A percentile compares a stretch with the other conserved stretches of the same genome.
Evolutionary conservation across 2,888 invertebrate species (phyloP).

Genomic region (Volucella zonaria): DNA sequence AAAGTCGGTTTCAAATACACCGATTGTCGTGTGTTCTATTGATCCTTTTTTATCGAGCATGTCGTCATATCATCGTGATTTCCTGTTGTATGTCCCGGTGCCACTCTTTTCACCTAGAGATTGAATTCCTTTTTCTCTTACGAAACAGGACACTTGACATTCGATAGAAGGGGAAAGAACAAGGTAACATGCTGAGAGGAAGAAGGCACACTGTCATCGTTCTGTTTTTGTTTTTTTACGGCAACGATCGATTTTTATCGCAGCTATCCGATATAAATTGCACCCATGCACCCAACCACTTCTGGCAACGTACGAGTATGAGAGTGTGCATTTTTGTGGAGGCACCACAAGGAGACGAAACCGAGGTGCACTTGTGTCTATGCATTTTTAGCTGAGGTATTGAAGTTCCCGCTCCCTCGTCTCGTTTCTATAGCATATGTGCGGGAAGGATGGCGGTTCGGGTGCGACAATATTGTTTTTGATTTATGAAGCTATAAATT

Average conservation of each 20-base stretch:
- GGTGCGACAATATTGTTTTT: constrained; percentile 80
- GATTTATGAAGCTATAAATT: constrained; percentile 81
- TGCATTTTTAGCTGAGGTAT: constrained; percentile 32
- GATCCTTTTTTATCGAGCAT: constrained; percentile 71
- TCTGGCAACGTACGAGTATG: neutral
- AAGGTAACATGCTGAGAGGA: constrained; percentile 15
- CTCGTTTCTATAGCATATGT: constrained; percentile 9
- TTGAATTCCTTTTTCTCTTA: constrained; percentile 60
- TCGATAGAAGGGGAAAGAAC: neutral
- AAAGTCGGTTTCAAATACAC: constrained; percentile 34
- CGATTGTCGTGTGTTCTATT: constrained; percentile 52
- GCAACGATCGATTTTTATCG: constrained; percentile 71
- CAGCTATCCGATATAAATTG: constrained; percentile 70
- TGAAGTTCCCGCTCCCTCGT: constrained; percentile 11
- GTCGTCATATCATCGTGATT: constrained; percentile 74
- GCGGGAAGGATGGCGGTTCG: constrained; percentile 48
- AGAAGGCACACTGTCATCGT: constrained; percentile 25
- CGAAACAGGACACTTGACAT: constrained; percentile 48
- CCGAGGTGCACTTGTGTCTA: constrained; percentile 33
- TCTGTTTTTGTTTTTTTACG: constrained; percentile 58
- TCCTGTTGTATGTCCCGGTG: constrained; percentile 48
- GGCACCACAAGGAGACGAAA: constrained; percentile 57
- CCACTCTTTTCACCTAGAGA: constrained; percentile 12
- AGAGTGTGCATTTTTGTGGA: constrained; percentile 20
- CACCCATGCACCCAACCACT: constrained; percentile 38